Evolutionary conservation across 2,113 vertebrate species (phyloP), one percentile per base, ranked within the genome.

Genomic region (Cephalopholis sonnerati): DNA sequence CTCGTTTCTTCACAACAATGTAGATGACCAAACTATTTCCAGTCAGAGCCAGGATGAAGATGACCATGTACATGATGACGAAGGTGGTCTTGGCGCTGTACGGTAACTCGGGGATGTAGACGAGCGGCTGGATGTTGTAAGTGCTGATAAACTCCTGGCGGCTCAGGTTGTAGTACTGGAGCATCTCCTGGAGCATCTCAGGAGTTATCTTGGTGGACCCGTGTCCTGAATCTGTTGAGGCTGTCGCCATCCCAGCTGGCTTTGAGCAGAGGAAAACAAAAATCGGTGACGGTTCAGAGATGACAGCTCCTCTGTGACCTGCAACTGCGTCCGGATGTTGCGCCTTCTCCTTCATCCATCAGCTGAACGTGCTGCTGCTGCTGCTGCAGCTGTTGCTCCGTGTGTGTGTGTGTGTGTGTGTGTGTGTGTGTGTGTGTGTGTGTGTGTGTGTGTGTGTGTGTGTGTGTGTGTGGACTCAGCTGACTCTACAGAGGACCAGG

Each of bases 1-100:
- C 83, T 8, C 96, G 91, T 22, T 95, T 95, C 76, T 93, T 94
- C 53, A 94, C 58, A 51, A 96, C 83, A 51, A 96, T 93, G 78
- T 94, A 96, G 20, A 97, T 92, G 77, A 96, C 96, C 90, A 97
- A 82, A 62, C 93, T 95, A 81, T 97, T 97, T 3, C 96, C 96
- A 7, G 95, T 90, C 24, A 97, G 93, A 25, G 96, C 96, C 77
- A 97, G 87, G 16, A 90, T 72, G 70, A 97, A 97, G 20, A 96
- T 96, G 0, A 95, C 72, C 69, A 84, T 91, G 68, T 96, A 96
- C 79, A 96, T 79, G n/a, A 96, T 82, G 7, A 96, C 93, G 41
- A 97, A 96, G 0, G 91, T 92, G 75, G 86, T 91, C 86, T 96
- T 96, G 55, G 92, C 95, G 76, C 87, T 81, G 61, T 91, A 68